Base-by-base conservation (phyloP, 2,113 vertebrate species). In the Meleagris gallopavo region DNA sequence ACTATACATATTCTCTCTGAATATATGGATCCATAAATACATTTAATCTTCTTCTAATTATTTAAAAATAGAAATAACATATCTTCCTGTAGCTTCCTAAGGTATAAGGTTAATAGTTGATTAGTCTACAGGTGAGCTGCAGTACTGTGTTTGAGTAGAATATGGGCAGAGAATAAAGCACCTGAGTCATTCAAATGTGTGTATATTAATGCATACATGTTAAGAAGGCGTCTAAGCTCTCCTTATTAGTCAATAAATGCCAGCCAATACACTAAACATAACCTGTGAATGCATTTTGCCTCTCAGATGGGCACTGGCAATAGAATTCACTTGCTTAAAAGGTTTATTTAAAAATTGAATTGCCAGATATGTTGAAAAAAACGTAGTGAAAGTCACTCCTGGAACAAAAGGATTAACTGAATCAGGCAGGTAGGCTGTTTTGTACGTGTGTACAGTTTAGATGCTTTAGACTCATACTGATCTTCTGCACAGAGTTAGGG, bases 1-100 rank as follows among this genome's bases (percentile, higher is more conserved):
- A 65, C 58, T 83, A 57, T 48, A 70, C 17, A 86, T 73, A 72
- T 34, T 79, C 41, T 74, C 3, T 75, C 18, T 22, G 18, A 94
- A 25, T 61, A 77, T 86, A 54, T 19, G 25, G 6, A 55, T 90
- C 55, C 91, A 83, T 95, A 94, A 94, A 93, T 91, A 86, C 22
- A 9, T 66, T 82, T 90, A 77, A 90, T 29, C 29, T 55, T 27
- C 34, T 14, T 95, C n/a, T 93, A 86, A 94, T 88, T 83, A 80
- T 81, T 77, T 86, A 83, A 95, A 96, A 96, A 92, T 91, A 88
- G 88, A 88, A 94, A 78, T 32, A 5, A 80, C 14, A 69, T 32
- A 21, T 36, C 30, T 70, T 93, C 22, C n/a, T 69, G 3, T 89
- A 91, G 5, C 50, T 64, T 90, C 45, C 17, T 58, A 66, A 3